Evolutionary conservation across 2,797 vertebrate genomes (phyloP), one percentile per base, ranked within the genome.

Genomic region (Syngnathus acus): DNA sequence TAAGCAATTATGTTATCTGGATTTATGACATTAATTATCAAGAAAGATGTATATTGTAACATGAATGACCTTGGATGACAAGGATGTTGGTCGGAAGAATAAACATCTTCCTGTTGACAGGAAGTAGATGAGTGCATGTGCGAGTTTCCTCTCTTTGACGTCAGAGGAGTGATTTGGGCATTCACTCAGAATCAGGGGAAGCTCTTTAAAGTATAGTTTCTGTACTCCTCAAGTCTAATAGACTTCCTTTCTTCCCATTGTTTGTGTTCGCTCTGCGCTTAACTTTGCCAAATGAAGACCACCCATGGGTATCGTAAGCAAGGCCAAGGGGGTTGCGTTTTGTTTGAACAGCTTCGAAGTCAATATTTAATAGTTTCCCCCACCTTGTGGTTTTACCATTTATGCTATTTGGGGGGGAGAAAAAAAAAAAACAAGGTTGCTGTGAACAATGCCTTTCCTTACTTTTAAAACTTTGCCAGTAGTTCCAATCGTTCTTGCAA

Each of bases 381-480:
- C 60, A 62, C 60, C 60, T 26, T 62, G 60, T 47, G 60, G 21
- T 26, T 16, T 62, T 47, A 7, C 32, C 40, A 62, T 45, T 26
- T 21, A 47, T 32, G 21, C 21, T 7, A 17, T 8, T 26, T 5
- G 10, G 42, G 42, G 39, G 39, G 42, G 42, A n/a, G 4, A 5
- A 32, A 4, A 32, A 32, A 32, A 32, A 26, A 21, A 72, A 71
- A 79, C 69, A 82, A 65, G 45, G 43, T 32, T 10, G 16, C 26
- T 66, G 63, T 69, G 71, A 77, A 82, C 16, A 74, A 65, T 45
- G 9, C 68, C 13, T 75, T 76, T 79, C 72, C 76, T 59, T 59
- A 57, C 16, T 6, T 21, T 32, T 21, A 21, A 4, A 21, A 10
- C 50, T 21, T 9, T 43, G 39, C 19, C 19, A 40, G 69, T 62